These are phyloP conservation scores for Drosophila rubida DNA, from an alignment of 2,888 invertebrate species.

Conservation along the genomic window DNA sequence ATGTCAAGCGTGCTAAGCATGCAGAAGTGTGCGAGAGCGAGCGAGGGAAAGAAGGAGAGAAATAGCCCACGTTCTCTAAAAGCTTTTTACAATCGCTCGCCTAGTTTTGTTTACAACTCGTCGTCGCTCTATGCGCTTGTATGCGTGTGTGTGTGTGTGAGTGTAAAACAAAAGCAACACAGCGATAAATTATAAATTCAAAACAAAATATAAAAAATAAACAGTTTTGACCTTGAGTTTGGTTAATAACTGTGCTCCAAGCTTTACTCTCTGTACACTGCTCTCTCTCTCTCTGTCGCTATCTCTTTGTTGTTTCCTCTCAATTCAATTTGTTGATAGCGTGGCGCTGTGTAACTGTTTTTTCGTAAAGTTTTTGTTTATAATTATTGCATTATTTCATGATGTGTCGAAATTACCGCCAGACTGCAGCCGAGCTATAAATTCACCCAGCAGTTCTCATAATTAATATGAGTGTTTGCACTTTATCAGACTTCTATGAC, in stretches of 20 bases:
- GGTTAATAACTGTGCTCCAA: constrained; percentile 76
- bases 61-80: constrained; percentile 50
- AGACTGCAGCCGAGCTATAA: constrained; percentile 34
- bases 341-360: constrained; percentile 56
- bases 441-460: constrained; percentile 10
- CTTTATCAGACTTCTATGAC: constrained; percentile 30
- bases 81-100: constrained; percentile 69
- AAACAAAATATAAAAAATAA: constrained; percentile 85
- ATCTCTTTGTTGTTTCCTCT: constrained; percentile 32
- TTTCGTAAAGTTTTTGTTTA: constrained; percentile 46
- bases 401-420: constrained; percentile 56
- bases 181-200: constrained; percentile 82
- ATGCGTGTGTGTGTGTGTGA: constrained; percentile 27
- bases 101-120: constrained; percentile 73
- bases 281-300: constrained; percentile 26
- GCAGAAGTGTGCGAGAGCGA: constrained; percentile 7
- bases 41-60: constrained; percentile 4
- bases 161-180: constrained; percentile 76
- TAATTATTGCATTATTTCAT: constrained; percentile 67
- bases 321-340: constrained; percentile 61
- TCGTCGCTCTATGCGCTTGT: constrained; percentile 19
- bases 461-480: constrained; percentile 9
- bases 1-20: constrained; percentile 8
- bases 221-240: constrained; percentile 84
- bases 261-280: constrained; percentile 16